Base-by-base conservation (phyloP, 2,888 invertebrate species). In the Rhamnusium bicolor region DNA sequence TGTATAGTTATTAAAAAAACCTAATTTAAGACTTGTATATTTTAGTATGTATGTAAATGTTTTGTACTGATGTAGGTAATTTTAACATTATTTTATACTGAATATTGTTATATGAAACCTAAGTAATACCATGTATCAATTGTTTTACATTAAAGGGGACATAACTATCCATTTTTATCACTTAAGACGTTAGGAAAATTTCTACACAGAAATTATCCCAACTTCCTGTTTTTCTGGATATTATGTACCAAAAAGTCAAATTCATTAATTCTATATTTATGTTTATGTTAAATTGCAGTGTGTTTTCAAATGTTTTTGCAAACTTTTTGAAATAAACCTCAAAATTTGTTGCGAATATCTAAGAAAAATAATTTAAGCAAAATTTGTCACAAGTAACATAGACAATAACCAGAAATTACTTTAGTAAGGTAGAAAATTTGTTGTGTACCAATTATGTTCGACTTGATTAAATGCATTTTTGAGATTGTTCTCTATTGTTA, bases 21-120 rank as follows among this genome's bases (percentile, higher is more conserved):
- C 56, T 68, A 69, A 74, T 56, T 58, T 49, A 63, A 71, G 61
- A 63, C 69, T 67, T 76, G 69, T 75, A 77, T 40, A 71, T 71
- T 75, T 77, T 69, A 71, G 69, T 61, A 54, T 71, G 67, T 73
- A 69, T 58, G 70, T 75, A 60, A 65, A 12, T 69, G 62, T 72
- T 75, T 78, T 73, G 78, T 75, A 76, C 76, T 78, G 76, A 76
- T 73, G 49, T 65, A 62, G 58, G 27, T 65, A 16, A 72, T 72
- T 61, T 71, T 66, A 58, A 66, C 19, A 18, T 67, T 66, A 46
- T 60, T 66, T 53, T 67, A 47, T 65, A 58, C 32, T 58, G 32
- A 10, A 21, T 29, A 21, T 54, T 58, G 67, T 69, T 56, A 61
- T 71, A 72, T 67, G 62, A 54, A 73, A 67, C 65, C 21, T 71